Conservation (phyloP, 1,140 invertebrate species). For the Drosophila erecta region DNA sequence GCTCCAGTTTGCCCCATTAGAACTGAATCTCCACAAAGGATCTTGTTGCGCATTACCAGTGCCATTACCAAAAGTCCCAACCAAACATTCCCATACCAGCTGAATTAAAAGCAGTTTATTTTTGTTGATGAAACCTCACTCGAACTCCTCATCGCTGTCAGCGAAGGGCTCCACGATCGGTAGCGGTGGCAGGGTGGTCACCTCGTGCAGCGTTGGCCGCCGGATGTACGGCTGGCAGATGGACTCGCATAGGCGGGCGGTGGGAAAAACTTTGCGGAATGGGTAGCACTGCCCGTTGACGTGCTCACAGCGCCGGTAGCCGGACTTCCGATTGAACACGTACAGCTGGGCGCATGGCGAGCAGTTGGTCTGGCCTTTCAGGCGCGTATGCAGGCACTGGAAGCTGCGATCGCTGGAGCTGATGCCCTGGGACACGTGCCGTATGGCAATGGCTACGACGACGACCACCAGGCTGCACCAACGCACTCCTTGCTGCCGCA, state of each 20-base stretch:
- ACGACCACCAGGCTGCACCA: not conserved
- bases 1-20: conserved; percentile 16
- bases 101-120: not conserved
- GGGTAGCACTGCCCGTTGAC: conserved; percentile 20
- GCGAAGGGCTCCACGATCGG: not conserved
- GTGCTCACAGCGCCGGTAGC: conserved; percentile 22
- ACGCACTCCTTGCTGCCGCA: not conserved
- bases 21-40: not conserved
- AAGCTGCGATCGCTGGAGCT: not conserved
- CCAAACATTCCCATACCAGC: not conserved
- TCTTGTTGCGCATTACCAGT: not conserved
- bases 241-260: conserved; percentile 11
- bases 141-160: conserved; percentile 5
- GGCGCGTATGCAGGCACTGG: not conserved
- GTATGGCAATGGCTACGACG: not conserved
- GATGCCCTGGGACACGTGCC: conserved; percentile 5
- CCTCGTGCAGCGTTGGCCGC: not conserved
- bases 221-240: conserved; percentile 18
- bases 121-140: conserved; percentile 2
- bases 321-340: conserved; percentile 1
- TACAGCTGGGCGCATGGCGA: conserved; percentile 25
- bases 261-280: conserved; percentile 13
- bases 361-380: conserved; percentile 16
- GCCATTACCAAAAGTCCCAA: too few relatives aligned
- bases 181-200: not conserved